phyloP scores from a whole-genome alignment of 2,797 vertebrate species.

The Lacerta bilineata region DNA sequence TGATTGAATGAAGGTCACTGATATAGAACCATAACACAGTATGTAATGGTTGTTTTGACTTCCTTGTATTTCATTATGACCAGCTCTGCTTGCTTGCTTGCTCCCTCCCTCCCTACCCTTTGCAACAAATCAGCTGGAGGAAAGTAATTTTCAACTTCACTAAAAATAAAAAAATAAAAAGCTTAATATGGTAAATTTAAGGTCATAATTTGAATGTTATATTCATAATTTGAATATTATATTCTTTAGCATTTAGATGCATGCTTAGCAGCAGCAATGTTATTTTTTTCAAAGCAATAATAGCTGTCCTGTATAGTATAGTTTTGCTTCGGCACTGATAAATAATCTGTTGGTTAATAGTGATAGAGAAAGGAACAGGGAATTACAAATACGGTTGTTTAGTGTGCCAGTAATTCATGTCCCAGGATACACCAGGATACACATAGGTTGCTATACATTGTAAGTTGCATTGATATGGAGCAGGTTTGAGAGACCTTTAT shows the following conservation, averaged over 20 bases:
- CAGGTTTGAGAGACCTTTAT: constrained; percentile 35
- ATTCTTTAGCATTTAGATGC: background rate
- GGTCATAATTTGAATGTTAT: background rate
- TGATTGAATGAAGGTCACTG: background rate
- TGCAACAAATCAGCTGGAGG: background rate
- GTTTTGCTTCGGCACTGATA: background rate
- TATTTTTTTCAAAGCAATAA: background rate
- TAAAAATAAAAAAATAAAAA: background rate
- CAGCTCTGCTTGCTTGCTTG: background rate
- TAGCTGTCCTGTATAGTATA: background rate
- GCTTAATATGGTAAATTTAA: background rate
- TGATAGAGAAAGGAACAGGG: constrained; percentile 7
- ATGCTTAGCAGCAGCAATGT: background rate
- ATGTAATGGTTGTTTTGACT: accelerated
- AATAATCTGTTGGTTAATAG: constrained; percentile 5
- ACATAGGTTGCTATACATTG: constrained; percentile 44
- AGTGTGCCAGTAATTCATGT: constrained; percentile 25
- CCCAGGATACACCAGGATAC: background rate
- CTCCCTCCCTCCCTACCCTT: background rate
- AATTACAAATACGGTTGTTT: constrained; percentile 27
- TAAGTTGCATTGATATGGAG: constrained; percentile 57
- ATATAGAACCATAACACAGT: background rate
- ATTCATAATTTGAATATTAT: background rate
- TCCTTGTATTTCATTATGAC: background rate
- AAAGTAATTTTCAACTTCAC: background rate